phyloP scores from a whole-genome alignment of 2,888 invertebrate species.

The Sinotaia quadrata region DNA sequence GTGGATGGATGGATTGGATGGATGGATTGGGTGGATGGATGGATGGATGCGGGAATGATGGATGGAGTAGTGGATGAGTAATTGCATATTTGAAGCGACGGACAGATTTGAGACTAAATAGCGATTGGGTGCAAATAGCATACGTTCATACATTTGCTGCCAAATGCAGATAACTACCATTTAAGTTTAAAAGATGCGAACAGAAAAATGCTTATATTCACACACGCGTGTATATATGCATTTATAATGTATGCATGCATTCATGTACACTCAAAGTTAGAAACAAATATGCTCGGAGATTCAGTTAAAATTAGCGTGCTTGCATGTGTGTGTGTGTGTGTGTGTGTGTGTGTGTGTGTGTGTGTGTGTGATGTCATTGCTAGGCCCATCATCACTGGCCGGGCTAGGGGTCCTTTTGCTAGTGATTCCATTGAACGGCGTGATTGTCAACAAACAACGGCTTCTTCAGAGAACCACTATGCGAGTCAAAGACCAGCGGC shows the following conservation, averaged over 20 bases:
- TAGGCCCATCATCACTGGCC: constrained; percentile 88
- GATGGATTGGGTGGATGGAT: too few relatives aligned
- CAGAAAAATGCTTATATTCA: background rate
- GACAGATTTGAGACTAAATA: too few relatives aligned
- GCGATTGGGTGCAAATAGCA: too few relatives aligned
- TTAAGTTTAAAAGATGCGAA: background rate
- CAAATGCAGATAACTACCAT: background rate
- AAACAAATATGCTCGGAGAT: too few relatives aligned
- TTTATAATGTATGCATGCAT: background rate
- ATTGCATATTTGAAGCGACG: too few relatives aligned
- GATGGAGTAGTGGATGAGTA: too few relatives aligned
- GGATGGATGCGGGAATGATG: too few relatives aligned
- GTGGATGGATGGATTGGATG: too few relatives aligned
- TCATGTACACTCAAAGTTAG: too few relatives aligned
- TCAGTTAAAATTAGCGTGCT: too few relatives aligned
- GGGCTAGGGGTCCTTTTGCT: constrained; percentile 93
- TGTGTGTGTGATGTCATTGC: constrained; percentile 76
- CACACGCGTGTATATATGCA: background rate
- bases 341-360: background rate
- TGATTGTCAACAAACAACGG: constrained; percentile 64
- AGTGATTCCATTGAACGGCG: constrained; percentile 78
- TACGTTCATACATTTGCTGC: too few relatives aligned
- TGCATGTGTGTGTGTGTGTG: background rate
- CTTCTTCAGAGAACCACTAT: constrained; percentile 64
- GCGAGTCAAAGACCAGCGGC: constrained; percentile 61